phyloP scores from a whole-genome alignment of 2,113 vertebrate genomes.

The Poeciliopsis prolifica region DNA sequence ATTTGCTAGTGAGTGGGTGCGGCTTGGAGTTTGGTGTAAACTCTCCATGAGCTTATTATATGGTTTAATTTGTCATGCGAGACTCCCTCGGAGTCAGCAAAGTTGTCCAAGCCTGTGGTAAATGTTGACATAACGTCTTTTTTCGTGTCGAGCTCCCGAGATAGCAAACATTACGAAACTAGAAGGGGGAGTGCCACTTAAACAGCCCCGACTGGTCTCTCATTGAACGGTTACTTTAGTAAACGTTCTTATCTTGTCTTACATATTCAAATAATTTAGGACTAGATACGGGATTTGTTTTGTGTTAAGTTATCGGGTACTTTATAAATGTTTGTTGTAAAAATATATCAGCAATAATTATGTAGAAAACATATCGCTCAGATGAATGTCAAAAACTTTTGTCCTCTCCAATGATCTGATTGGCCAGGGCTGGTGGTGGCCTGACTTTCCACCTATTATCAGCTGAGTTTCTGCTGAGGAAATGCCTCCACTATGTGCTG shows the following conservation, averaged over 20 bases:
- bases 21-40: slow-evolving; percentile 40
- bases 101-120: neutral
- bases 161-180: neutral
- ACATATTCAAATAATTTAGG: neutral
- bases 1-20: slow-evolving; percentile 73
- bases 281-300: neutral
- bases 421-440: slow-evolving; percentile 71
- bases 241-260: neutral
- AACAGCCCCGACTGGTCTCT: neutral
- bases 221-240: too few species aligned
- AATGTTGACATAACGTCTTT: neutral
- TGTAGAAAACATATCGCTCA: neutral
- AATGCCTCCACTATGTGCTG: slow-evolving; percentile 47
- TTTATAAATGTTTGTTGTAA: neutral
- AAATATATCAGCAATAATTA: too few species aligned
- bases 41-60: neutral
- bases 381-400: slow-evolving; percentile 42
- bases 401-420: slow-evolving; percentile 62
- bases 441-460: slow-evolving; percentile 75
- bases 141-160: neutral
- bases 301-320: neutral
- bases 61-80: neutral
- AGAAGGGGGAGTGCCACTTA: neutral
- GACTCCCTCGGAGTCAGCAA: neutral
- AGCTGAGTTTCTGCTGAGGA: slow-evolving; percentile 9